Conservation (phyloP, 1,140 invertebrate genomes). For the Drosophila kohkoa region DNA sequence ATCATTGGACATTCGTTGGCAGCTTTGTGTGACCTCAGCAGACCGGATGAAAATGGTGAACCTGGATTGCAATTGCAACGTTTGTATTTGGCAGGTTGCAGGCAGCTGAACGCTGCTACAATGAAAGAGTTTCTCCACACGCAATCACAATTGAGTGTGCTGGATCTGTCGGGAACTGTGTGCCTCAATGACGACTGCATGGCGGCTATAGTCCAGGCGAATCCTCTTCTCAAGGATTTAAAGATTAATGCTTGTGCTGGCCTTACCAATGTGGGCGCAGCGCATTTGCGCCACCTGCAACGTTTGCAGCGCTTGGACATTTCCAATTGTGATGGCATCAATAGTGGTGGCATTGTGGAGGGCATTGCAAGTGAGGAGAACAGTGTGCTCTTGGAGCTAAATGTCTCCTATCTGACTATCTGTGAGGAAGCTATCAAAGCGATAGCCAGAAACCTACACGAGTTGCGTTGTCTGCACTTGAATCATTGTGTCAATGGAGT, state of each 20-base stretch:
- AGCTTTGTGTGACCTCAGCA: conserved; percentile 85
- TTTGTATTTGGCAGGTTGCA: conserved; percentile 87
- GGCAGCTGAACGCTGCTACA: conserved; percentile 88
- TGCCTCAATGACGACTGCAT: conserved; percentile 88
- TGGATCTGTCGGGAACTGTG: conserved; percentile 88
- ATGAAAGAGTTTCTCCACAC: conserved; percentile 86
- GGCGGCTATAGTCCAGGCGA: conserved; percentile 86
- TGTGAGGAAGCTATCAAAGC: conserved; percentile 87
- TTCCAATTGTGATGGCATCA: conserved; percentile 88
- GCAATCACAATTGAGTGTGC: conserved; percentile 86
- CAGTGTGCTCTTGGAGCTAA: conserved; percentile 85
- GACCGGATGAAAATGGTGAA: conserved; percentile 59
- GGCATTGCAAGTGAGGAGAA: conserved; percentile 86
- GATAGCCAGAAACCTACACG: conserved; percentile 86
- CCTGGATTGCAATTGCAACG: conserved; percentile 86
- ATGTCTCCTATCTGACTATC: conserved; percentile 87
- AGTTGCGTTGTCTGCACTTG: conserved; percentile 87
- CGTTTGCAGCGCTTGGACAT: conserved; percentile 88
- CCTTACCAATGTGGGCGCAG: conserved; percentile 87
- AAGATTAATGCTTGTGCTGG: conserved; percentile 87
- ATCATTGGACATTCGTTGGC: conserved; percentile 87
- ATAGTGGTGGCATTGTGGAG: conserved; percentile 86
- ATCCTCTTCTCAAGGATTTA: conserved; percentile 86
- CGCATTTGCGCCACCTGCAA: conserved; percentile 86
- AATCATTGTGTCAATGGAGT: conserved; percentile 89